A percentile compares a stretch with the other conserved stretches of the same genome.
Evolutionary conservation across 2,113 vertebrate species (phyloP).

Genomic region (Sakesphorus luctuosus): DNA sequence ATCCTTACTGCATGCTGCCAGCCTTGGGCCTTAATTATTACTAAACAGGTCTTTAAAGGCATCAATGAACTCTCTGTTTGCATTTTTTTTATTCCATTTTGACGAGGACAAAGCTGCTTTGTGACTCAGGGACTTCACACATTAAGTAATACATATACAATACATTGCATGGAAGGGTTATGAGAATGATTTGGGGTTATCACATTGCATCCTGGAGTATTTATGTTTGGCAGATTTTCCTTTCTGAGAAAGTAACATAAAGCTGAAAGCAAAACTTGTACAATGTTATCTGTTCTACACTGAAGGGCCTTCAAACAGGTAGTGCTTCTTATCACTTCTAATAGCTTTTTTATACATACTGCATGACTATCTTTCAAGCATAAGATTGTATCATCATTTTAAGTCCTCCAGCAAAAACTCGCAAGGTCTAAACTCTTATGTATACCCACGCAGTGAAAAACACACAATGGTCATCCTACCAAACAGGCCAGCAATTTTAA

Average conservation of each 20-base stretch:
- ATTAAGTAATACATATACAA: neutral
- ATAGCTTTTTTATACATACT: neutral
- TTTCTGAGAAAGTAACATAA: neutral
- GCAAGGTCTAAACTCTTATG: neutral
- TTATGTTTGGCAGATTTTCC: neutral
- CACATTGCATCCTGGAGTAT: neutral
- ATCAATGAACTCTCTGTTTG: neutral
- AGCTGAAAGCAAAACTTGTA: neutral
- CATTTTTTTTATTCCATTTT: neutral
- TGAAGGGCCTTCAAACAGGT: neutral
- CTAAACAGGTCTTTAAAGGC: neutral
- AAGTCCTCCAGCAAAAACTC: neutral
- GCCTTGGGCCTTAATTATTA: neutral
- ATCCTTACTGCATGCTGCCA: neutral
- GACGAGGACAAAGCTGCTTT: neutral
- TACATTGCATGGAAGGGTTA: neutral
- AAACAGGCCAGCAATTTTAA: neutral
- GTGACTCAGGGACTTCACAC: neutral
- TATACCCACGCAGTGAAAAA: neutral
- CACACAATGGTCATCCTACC: neutral
- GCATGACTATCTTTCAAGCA: neutral
- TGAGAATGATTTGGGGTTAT: neutral
- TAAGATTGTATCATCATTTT: neutral
- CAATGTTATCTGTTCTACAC: neutral
- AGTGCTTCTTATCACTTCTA: neutral